Evolutionary conservation across 2,797 vertebrate genomes (phyloP).

Genomic region (Menidia menidia): DNA sequence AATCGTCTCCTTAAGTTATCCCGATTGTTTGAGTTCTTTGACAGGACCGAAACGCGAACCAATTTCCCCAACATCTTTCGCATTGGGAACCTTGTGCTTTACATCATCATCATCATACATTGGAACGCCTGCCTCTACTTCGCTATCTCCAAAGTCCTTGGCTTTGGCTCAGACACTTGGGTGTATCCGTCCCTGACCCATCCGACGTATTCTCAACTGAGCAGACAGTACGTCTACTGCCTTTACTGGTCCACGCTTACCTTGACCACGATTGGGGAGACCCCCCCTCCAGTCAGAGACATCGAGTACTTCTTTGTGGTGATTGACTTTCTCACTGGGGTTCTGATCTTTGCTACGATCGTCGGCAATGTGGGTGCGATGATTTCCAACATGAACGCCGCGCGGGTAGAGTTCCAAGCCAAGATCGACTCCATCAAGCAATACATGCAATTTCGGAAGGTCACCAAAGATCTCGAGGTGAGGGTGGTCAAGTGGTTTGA

Average conservation of each 20-base stretch:
- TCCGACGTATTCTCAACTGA: slow-evolving; percentile 81
- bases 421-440: slow-evolving; percentile 97
- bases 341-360: slow-evolving; percentile 97
- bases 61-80: slow-evolving; percentile 96
- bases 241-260: slow-evolving; percentile 98
- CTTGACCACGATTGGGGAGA: slow-evolving; percentile 96
- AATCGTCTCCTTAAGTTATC: slow-evolving; percentile 90
- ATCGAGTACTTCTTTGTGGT: slow-evolving; percentile 95
- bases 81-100: slow-evolving; percentile 93
- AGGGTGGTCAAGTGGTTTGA: slow-evolving; percentile 98
- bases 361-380: slow-evolving; percentile 97
- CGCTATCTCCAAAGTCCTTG: slow-evolving; percentile 92
- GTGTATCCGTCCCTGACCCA: slow-evolving; percentile 88
- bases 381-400: slow-evolving; percentile 97
- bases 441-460: slow-evolving; percentile 96
- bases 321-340: slow-evolving; percentile 92
- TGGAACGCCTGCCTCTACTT: slow-evolving; percentile 97
- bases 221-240: slow-evolving; percentile 93
- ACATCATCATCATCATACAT: slow-evolving; percentile 97
- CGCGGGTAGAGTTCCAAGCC: slow-evolving; percentile 92
- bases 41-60: slow-evolving; percentile 95
- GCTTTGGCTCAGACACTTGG: slow-evolving; percentile 93
- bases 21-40: slow-evolving; percentile 96
- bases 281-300: slow-evolving; percentile 91
- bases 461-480: slow-evolving; percentile 92